These are phyloP conservation scores for Trichogramma evanescens DNA, from an alignment of 2,888 invertebrate species.

Conservation along the genomic window DNA sequence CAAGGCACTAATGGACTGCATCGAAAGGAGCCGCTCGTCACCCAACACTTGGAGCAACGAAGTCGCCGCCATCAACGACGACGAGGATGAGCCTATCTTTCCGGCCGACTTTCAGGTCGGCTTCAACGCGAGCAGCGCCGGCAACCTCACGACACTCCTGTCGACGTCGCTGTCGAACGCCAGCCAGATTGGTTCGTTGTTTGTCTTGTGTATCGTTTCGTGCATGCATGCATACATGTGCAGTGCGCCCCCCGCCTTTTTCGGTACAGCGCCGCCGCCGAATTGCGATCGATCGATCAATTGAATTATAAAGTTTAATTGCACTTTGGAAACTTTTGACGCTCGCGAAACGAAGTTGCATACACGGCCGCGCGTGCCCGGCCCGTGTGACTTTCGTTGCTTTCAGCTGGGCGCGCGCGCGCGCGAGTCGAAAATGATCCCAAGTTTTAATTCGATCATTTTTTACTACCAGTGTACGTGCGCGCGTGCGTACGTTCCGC, in stretches of 20 bases:
- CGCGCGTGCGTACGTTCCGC: too few relatives aligned
- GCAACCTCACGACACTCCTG: conserved; percentile 25
- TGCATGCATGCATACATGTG: not conserved
- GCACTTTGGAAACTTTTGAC: too few relatives aligned
- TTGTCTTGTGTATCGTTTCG: not conserved
- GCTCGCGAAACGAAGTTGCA: too few relatives aligned
- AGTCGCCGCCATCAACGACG: conserved; percentile 41
- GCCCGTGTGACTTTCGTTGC: too few relatives aligned
- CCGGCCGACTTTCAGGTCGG: conserved; percentile 39
- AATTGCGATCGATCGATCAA: not conserved
- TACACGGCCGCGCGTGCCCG: too few relatives aligned
- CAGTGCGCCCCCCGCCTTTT: conserved; percentile 15
- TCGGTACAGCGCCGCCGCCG: conserved; percentile 30
- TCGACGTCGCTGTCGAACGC: too few relatives aligned
- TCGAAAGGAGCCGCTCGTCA: conserved; percentile 51
- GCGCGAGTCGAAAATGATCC: too few relatives aligned
- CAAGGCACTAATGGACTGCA: conserved; percentile 58
- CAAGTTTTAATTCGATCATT: too few relatives aligned
- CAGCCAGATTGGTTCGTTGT: not conserved
- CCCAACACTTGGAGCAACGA: conserved; percentile 27
- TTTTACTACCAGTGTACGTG: too few relatives aligned
- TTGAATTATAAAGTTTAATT: not conserved
- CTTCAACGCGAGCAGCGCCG: conserved; percentile 36
- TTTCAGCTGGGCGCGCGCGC: too few relatives aligned
- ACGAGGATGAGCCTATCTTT: conserved; percentile 35